Conservation (phyloP, 2,888 invertebrate species). For the Sarcophaga carnaria region DNA sequence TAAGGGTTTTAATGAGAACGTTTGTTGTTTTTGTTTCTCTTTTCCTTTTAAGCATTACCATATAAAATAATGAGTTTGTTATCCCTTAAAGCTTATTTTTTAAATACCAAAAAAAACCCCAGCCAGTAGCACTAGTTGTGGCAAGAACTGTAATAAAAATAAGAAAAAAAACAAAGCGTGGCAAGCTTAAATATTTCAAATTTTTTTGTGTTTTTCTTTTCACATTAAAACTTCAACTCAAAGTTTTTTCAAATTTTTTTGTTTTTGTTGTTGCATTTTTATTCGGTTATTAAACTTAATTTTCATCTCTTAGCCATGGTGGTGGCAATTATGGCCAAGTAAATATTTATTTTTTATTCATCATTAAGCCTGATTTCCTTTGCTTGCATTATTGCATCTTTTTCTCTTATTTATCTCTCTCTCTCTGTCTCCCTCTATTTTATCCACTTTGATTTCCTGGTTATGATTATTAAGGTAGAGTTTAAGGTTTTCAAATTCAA, state of each 20-base stretch:
- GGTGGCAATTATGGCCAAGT: no score
- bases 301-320: no score
- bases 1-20: not conserved
- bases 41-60: not conserved
- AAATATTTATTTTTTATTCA: not conserved
- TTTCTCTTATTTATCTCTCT: not conserved
- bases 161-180: no score
- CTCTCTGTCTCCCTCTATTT: not conserved
- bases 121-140: no score
- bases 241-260: no score
- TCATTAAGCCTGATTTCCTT: slow-evolving; percentile 39
- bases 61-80: slow-evolving; percentile 44
- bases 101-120: no score
- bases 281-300: no score
- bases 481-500: slow-evolving; percentile 59
- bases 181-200: no score
- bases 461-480: slow-evolving; percentile 27
- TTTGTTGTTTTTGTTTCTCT: not conserved
- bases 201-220: no score
- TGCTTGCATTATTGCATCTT: not conserved
- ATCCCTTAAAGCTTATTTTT: slow-evolving; percentile 25
- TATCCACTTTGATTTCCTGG: slow-evolving; percentile 35
- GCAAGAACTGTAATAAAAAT: no score
- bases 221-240: no score
- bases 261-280: no score